A percentile compares a stretch with the other conserved stretches of the same genome.
These are phyloP conservation scores for Felis chaus DNA, from an alignment of 2,113 vertebrate genomes.

Conservation along the genomic window DNA sequence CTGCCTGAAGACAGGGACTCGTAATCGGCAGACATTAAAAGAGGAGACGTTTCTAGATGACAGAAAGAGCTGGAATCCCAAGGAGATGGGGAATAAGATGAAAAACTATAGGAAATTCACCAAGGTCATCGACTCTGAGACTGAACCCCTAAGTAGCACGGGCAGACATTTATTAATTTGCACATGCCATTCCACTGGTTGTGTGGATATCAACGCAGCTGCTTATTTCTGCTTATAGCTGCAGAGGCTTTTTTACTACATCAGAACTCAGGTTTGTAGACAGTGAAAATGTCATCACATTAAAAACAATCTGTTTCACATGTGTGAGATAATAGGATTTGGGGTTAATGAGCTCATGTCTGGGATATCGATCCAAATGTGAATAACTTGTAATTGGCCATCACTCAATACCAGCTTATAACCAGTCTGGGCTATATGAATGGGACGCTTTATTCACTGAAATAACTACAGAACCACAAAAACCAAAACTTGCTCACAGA, in stretches of 20 bases:
- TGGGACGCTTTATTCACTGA: slow-evolving; percentile 27
- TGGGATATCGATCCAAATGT: slow-evolving; percentile 63
- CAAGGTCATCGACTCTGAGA: neutral
- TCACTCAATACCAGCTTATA: slow-evolving; percentile 58
- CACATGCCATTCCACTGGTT: neutral
- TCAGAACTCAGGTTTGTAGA: slow-evolving; percentile 58
- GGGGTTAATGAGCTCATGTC: slow-evolving; percentile 70
- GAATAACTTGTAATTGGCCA: slow-evolving; percentile 61
- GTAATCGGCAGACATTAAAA: neutral
- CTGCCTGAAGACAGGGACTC: neutral
- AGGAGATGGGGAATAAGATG: neutral
- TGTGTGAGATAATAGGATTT: slow-evolving; percentile 62
- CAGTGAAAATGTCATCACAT: slow-evolving; percentile 58
- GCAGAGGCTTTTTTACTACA: slow-evolving; percentile 12
- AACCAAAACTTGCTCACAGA: slow-evolving; percentile 33
- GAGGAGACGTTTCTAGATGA: neutral
- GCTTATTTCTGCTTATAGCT: slow-evolving; percentile 19
- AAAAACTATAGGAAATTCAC: neutral
- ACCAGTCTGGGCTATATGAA: neutral
- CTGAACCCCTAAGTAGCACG: neutral
- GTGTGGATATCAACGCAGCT: neutral
- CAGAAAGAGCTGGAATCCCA: neutral
- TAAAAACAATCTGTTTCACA: slow-evolving; percentile 70
- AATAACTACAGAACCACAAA: slow-evolving; percentile 47
- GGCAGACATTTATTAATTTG: neutral